Percentiles rank a stretch among this genome's conserved stretches.
Conservation (phyloP, 2,888 invertebrate species). For the Herminia tarsipennalis region DNA sequence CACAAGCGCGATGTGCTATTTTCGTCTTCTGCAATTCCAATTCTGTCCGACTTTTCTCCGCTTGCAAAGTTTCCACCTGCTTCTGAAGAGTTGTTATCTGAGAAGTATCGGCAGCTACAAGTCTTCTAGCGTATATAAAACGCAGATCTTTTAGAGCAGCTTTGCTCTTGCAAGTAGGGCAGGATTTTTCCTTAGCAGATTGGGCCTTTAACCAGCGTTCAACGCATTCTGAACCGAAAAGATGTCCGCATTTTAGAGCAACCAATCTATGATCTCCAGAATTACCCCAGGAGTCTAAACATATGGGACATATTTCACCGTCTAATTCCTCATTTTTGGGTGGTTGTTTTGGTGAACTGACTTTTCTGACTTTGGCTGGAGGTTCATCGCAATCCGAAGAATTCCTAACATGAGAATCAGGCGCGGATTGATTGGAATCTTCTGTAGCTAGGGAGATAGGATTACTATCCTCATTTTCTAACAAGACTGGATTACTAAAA, state of each 20-base stretch:
- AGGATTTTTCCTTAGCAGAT: conserved; percentile 85
- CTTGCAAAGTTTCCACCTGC: conserved; percentile 85
- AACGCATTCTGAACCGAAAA: conserved; percentile 94
- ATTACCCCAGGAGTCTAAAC: conserved; percentile 95
- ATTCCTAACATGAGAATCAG: conserved; percentile 30
- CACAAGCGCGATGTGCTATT: conserved; percentile 64
- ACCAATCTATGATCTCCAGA: conserved; percentile 94
- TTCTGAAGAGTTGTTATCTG: conserved; percentile 89
- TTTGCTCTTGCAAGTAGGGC: conserved; percentile 95
- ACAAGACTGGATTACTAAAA: background rate
- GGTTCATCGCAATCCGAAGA: conserved; percentile 47
- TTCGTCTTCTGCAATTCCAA: conserved; percentile 85
- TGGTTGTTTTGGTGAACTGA: conserved; percentile 49
- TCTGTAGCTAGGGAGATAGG: conserved; percentile 12
- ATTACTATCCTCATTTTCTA: conserved; percentile 4
- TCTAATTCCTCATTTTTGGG: conserved; percentile 84
- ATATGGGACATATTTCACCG: conserved; percentile 93
- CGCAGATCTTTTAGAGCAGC: conserved; percentile 89
- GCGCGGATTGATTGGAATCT: conserved; percentile 26
- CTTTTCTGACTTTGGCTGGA: conserved; percentile 64
- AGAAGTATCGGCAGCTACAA: conserved; percentile 91
- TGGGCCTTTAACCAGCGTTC: conserved; percentile 89
- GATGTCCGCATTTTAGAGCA: conserved; percentile 96
- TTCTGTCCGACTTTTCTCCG: conserved; percentile 85
- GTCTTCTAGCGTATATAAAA: conserved; percentile 91